These are phyloP conservation scores for Archivesica marissinica DNA, from an alignment of 1,140 invertebrate genomes.

Conservation along the genomic window DNA sequence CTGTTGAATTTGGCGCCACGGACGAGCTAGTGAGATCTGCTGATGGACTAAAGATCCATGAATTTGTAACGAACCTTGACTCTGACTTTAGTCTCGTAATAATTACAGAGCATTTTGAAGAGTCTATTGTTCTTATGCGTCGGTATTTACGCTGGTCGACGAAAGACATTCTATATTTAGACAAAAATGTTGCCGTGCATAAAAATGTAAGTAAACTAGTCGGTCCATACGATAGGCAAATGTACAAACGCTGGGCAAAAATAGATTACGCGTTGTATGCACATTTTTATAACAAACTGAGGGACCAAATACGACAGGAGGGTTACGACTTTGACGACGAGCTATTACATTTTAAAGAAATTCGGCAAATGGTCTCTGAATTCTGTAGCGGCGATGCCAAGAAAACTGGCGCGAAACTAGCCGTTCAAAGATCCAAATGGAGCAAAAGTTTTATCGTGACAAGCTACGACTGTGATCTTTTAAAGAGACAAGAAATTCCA, in stretches of 20 bases:
- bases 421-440: slow-evolving; percentile 54
- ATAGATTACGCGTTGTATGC: slow-evolving; percentile 70
- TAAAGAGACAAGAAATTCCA: slow-evolving; percentile 52
- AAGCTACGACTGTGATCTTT: slow-evolving; percentile 50
- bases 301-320: slow-evolving; percentile 59
- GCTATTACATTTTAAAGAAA: slow-evolving; percentile 52
- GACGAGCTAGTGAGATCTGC: slow-evolving; percentile 42
- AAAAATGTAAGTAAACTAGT: slow-evolving; percentile 21
- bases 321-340: slow-evolving; percentile 65
- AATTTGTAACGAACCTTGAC: slow-evolving; percentile 60
- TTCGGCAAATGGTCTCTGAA: slow-evolving; percentile 29
- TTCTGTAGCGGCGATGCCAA: slow-evolving; percentile 53
- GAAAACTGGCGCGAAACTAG: slow-evolving; percentile 38
- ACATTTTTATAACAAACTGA: slow-evolving; percentile 63
- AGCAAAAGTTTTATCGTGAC: slow-evolving; percentile 47
- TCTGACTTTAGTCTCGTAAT: slow-evolving; percentile 84
- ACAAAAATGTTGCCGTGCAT: slow-evolving; percentile 38
- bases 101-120: slow-evolving; percentile 85
- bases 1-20: slow-evolving; percentile 66
- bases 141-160: slow-evolving; percentile 85
- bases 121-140: slow-evolving; percentile 84
- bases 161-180: slow-evolving; percentile 80
- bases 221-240: slow-evolving; percentile 21
- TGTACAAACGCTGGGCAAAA: slow-evolving; percentile 54
- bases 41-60: slow-evolving; percentile 29